phyloP scores from a whole-genome alignment of 2,113 vertebrate species.

The Bubo blakistoni region DNA sequence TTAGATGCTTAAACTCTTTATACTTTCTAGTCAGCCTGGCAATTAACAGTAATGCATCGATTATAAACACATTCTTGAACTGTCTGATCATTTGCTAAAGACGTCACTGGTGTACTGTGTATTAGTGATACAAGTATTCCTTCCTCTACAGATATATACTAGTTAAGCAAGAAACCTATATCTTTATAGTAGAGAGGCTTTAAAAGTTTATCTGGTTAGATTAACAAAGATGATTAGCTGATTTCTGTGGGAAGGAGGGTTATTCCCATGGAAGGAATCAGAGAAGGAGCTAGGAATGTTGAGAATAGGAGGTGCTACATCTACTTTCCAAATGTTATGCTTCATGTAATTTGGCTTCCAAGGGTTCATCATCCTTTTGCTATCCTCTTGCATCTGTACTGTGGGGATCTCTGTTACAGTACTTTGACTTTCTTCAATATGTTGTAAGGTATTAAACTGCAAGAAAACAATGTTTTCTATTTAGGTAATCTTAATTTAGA shows the following conservation, averaged over 20 bases:
- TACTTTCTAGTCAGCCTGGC: neutral
- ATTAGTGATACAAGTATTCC: neutral
- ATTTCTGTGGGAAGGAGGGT: neutral
- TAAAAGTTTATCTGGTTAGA: neutral
- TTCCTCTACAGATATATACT: neutral
- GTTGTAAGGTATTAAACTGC: neutral
- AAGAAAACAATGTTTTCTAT: neutral
- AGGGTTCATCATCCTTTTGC: neutral
- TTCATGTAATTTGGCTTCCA: neutral
- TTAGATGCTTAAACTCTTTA: neutral
- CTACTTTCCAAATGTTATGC: neutral
- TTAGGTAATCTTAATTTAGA: neutral
- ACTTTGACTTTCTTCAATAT: neutral
- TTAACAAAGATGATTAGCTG: neutral
- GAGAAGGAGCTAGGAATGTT: neutral
- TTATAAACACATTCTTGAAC: neutral
- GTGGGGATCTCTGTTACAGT: neutral
- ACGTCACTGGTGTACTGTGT: neutral
- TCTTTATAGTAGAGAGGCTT: neutral
- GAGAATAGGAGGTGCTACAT: neutral
- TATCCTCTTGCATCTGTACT: neutral
- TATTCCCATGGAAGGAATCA: neutral
- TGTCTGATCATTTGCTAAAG: neutral
- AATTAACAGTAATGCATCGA: neutral
- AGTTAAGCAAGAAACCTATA: neutral